Evolutionary conservation across 2,797 vertebrate species (phyloP).

Genomic region (Parauchenoglanis punctatus): DNA sequence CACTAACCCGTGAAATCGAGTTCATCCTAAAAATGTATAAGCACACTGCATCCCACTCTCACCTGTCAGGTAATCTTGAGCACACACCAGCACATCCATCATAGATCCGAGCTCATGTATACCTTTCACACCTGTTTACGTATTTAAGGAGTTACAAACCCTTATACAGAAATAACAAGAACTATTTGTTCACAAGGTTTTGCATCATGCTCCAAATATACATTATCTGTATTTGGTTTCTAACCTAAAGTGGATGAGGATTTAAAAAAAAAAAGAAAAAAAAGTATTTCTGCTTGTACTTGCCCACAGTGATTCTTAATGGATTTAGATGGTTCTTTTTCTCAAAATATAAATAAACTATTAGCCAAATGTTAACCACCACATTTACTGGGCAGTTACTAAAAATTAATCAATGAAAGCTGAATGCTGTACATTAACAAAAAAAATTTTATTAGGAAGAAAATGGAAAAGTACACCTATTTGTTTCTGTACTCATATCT

Average conservation of each 20-base stretch:
- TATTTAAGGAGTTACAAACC: neutral
- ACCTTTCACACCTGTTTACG: slow-evolving; percentile 17
- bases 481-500: neutral
- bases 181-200: neutral
- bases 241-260: neutral
- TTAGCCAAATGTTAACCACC: neutral
- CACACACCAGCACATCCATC: slow-evolving; percentile 47
- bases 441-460: no score
- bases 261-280: neutral
- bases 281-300: neutral
- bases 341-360: neutral
- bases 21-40: slow-evolving; percentile 64
- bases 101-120: slow-evolving; percentile 12
- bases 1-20: slow-evolving; percentile 74
- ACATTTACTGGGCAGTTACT: neutral
- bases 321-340: neutral
- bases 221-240: neutral
- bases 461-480: neutral
- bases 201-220: neutral
- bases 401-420: neutral
- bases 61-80: slow-evolving; percentile 50
- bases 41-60: slow-evolving; percentile 53
- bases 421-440: no score
- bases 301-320: neutral
- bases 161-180: neutral